A percentile compares a stretch with the other conserved stretches of the same genome.
phyloP scores from a whole-genome alignment of 2,888 invertebrate species.

The Plebejus argus region DNA sequence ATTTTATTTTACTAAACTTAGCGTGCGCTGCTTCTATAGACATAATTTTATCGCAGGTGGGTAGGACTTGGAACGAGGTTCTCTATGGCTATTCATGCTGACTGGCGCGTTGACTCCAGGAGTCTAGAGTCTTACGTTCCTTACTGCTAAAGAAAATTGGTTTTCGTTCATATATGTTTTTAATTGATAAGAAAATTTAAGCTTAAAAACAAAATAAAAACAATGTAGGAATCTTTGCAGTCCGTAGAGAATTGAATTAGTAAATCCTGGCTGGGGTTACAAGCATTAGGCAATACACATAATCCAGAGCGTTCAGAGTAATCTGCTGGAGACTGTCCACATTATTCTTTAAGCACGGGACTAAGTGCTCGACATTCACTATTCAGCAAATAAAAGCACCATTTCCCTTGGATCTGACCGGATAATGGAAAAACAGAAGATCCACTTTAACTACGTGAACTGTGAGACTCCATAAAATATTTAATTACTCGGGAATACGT shows the following conservation, averaged over 20 bases:
- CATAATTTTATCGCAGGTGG: background rate
- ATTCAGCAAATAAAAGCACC: slow-evolving; percentile 75
- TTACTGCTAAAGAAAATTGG: too few relatives aligned
- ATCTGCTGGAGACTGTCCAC: slow-evolving; percentile 66
- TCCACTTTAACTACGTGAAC: slow-evolving; percentile 46
- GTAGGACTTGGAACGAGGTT: background rate
- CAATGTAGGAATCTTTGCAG: background rate
- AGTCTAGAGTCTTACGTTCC: too few relatives aligned
- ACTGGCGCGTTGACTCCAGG: background rate
- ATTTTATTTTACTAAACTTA: background rate
- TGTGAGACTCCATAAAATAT: slow-evolving; percentile 42
- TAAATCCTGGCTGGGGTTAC: slow-evolving; percentile 30
- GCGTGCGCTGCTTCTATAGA: background rate
- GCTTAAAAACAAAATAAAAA: too few relatives aligned
- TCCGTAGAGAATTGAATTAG: background rate
- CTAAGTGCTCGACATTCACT: slow-evolving; percentile 71
- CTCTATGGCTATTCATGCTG: background rate
- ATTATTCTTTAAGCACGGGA: slow-evolving; percentile 70
- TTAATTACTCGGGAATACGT: background rate
- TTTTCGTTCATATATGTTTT: too few relatives aligned
- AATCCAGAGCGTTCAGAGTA: slow-evolving; percentile 42
- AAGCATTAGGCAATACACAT: slow-evolving; percentile 36
- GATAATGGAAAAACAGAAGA: slow-evolving; percentile 75
- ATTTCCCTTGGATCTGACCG: slow-evolving; percentile 68
- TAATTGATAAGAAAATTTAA: too few relatives aligned